Base-by-base conservation (phyloP, 2,113 vertebrate genomes). In the Stegastes partitus region DNA sequence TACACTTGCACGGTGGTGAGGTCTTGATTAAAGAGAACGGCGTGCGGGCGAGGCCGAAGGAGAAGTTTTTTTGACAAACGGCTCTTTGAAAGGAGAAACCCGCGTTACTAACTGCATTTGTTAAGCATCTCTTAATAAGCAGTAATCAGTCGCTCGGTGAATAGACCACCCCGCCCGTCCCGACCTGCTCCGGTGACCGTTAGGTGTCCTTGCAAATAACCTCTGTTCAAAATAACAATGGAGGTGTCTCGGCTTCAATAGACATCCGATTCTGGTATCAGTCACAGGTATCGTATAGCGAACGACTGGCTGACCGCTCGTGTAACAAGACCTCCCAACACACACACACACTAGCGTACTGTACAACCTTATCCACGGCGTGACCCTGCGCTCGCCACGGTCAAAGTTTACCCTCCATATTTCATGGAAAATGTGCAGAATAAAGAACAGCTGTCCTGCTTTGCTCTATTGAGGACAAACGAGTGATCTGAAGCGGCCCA, bases 201-300 rank as follows among this genome's bases (percentile, higher is more conserved):
- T 53, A 12, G 67, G 21, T 64, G 72, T 82, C 72, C 68, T 47
- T 44, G 55, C 67, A 70, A 70, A 83, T 21, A 73, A 42, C 56
- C 74, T 83, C 19, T 34, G 69, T 54, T 68, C 28, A 62, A 78
- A 76, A 19, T 22, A 68, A 82, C 79, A 85, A 73, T 23, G 55
- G 58, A 59, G 44, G 74, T 15, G 70, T 71, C 55, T 54, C 55
- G 28, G 66, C 66, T 63, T 68, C 63, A 78, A 47, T 0, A 34
- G 77, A 72, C 75, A 87, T 14, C 19, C 2, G 81, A 90, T 82
- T 68, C 69, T 6, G n/a, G 59, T 63, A 51, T 87, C 83, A 58
- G 80, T 59, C 56, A 42, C 70, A 25, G 10, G 87, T 59, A 78
- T 91, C 71, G 16, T n/a, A 34, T 89, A 11, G 69, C 83, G 11